phyloP scores from a whole-genome alignment of 1,140 invertebrate genomes.

The Rhynchophorus ferrugineus region DNA sequence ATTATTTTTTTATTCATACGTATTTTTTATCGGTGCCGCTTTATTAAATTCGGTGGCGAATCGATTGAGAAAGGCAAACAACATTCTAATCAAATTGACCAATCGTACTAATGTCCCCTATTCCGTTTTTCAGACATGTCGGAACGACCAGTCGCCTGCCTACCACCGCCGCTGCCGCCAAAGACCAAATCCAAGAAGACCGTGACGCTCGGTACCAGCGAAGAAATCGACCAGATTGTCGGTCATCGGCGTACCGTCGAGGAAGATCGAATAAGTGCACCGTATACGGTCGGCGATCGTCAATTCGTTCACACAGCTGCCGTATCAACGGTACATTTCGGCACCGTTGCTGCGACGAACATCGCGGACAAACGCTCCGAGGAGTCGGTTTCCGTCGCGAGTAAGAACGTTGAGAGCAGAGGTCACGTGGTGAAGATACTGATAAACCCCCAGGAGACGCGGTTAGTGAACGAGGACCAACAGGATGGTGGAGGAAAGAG shows the following conservation, averaged over 20 bases:
- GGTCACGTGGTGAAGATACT: constrained; percentile 26
- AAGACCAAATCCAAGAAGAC: constrained; percentile 32
- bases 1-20: no score
- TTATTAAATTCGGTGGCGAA: no score
- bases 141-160: constrained; percentile 17
- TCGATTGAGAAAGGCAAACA: constrained; percentile 24
- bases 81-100: constrained; percentile 22
- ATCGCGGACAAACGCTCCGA: constrained; percentile 12
- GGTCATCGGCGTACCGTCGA: neutral
- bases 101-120: constrained; percentile 10
- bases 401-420: constrained; percentile 1
- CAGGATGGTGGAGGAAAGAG: constrained; percentile 11
- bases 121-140: constrained; percentile 15
- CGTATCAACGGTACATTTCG: constrained; percentile 33
- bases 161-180: constrained; percentile 37
- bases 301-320: constrained; percentile 20
- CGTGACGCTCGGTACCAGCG: constrained; percentile 20
- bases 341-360: constrained; percentile 17
- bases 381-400: neutral
- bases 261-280: neutral
- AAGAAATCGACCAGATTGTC: constrained; percentile 6
- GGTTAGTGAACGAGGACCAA: constrained; percentile 9
- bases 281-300: constrained; percentile 8
- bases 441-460: constrained; percentile 23
- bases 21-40: no score